These are phyloP conservation scores for Temnothorax ravouxi DNA, from an alignment of 2,888 invertebrate genomes.

Conservation along the genomic window DNA sequence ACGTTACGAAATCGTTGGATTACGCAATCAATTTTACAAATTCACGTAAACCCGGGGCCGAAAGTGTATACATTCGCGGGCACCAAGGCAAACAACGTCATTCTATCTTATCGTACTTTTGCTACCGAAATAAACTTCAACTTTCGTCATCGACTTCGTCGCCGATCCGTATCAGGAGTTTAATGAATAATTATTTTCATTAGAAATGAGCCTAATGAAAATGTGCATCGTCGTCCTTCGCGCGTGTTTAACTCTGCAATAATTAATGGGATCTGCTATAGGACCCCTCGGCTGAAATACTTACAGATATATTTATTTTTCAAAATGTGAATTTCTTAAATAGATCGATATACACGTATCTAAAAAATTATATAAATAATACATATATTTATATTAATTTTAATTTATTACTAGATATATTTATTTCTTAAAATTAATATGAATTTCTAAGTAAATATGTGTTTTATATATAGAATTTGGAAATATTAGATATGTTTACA, in stretches of 20 bases:
- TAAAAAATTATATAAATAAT: no score
- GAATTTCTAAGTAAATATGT: neutral
- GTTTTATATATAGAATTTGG: neutral
- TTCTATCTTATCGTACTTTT: conserved; percentile 44
- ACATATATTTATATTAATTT: no score
- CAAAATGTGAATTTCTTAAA: no score
- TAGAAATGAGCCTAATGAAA: neutral
- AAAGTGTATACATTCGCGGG: neutral
- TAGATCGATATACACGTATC: no score
- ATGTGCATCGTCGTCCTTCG: neutral
- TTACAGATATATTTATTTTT: no score
- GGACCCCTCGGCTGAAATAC: neutral
- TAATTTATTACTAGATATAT: neutral
- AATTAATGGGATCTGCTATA: neutral
- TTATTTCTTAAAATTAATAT: neutral
- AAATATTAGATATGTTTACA: neutral
- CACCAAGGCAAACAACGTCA: conserved; percentile 28
- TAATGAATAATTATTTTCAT: conserved; percentile 1
- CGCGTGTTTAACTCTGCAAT: no score
- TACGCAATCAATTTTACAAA: conserved; percentile 37
- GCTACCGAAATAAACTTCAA: conserved; percentile 23
- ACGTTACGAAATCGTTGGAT: conserved; percentile 21
- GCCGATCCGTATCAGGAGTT: neutral
- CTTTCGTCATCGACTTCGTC: neutral
- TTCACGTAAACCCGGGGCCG: neutral